phyloP scores from a whole-genome alignment of 2,888 invertebrate genomes.

The Polyploca ridens region DNA sequence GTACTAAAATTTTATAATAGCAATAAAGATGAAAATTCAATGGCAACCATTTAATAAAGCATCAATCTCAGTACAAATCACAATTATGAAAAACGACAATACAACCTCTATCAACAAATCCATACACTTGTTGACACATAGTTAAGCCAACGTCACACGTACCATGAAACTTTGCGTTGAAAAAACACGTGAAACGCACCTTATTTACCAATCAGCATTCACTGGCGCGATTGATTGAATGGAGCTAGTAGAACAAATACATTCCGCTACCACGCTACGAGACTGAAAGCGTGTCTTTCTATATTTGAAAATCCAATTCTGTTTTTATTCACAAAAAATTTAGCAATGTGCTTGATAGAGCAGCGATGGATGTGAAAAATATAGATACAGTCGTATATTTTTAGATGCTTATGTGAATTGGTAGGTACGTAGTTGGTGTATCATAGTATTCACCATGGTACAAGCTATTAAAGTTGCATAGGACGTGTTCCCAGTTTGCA shows the following conservation, averaged over 20 bases:
- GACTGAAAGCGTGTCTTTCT: not conserved
- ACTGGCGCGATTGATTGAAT: slow-evolving; percentile 68
- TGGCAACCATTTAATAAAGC: no score
- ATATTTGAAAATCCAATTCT: not conserved
- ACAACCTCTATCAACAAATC: slow-evolving; percentile 21
- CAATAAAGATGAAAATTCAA: no score
- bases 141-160: slow-evolving; percentile 53
- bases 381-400: slow-evolving; percentile 12
- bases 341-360: not conserved
- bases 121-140: slow-evolving; percentile 59
- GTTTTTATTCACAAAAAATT: not conserved
- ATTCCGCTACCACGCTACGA: slow-evolving; percentile 24
- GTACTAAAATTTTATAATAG: no score
- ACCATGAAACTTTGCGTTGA: slow-evolving; percentile 42
- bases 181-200: slow-evolving; percentile 46
- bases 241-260: slow-evolving; percentile 60
- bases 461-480: slow-evolving; percentile 64
- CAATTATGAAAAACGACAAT: no score
- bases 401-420: slow-evolving; percentile 39
- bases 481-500: slow-evolving; percentile 50
- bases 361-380: not conserved
- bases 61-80: no score
- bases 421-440: slow-evolving; percentile 15
- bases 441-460: slow-evolving; percentile 31
- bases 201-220: slow-evolving; percentile 72